Conservation (phyloP, 2,888 invertebrate genomes). For the Agrochola lychnidis region DNA sequence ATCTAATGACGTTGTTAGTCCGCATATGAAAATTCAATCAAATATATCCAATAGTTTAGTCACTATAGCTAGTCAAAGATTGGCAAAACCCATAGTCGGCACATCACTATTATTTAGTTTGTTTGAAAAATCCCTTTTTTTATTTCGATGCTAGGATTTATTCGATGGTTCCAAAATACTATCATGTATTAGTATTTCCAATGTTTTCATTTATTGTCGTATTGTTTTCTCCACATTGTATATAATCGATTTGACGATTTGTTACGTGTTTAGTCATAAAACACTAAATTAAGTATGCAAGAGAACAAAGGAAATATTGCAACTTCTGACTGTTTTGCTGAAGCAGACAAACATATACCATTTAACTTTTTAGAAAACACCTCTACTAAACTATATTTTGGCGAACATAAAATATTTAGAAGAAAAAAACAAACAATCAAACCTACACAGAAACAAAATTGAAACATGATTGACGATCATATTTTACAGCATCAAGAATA, state of each 20-base stretch:
- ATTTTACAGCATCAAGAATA: constrained; percentile 18
- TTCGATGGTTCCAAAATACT: too few relatives aligned
- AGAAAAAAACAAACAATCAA: background rate
- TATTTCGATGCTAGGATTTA: too few relatives aligned
- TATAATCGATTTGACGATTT: constrained; percentile 1
- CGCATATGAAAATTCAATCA: too few relatives aligned
- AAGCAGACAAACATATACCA: background rate
- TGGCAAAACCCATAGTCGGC: too few relatives aligned
- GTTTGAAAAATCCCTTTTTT: too few relatives aligned
- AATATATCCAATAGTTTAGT: too few relatives aligned
- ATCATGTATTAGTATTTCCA: too few relatives aligned
- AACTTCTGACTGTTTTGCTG: background rate
- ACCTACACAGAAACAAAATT: constrained; percentile 3
- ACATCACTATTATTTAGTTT: too few relatives aligned
- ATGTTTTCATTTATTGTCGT: too few relatives aligned
- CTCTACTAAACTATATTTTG: background rate
- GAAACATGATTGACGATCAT: constrained; percentile 12
- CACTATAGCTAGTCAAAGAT: too few relatives aligned
- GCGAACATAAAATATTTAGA: background rate
- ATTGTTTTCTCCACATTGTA: background rate
- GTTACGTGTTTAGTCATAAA: background rate
- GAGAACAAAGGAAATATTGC: background rate
- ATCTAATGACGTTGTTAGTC: too few relatives aligned
- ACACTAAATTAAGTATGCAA: background rate
- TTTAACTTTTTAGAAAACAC: background rate